Evolutionary conservation across 2,113 vertebrate species (phyloP).

Genomic region (Thermophis baileyi): DNA sequence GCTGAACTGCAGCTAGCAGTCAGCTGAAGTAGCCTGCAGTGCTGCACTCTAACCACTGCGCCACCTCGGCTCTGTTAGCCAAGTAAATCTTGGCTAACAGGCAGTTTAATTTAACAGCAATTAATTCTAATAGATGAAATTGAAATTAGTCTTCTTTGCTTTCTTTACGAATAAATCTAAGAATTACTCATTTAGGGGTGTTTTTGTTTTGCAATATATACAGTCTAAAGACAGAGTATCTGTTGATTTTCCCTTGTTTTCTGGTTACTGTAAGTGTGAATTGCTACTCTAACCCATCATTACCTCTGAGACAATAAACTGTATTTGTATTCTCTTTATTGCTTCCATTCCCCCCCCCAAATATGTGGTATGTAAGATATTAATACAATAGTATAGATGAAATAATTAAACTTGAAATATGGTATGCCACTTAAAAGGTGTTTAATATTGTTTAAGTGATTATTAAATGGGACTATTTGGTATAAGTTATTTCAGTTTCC

Average conservation of each 20-base stretch:
- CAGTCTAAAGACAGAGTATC: not conserved
- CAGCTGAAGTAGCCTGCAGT: no score
- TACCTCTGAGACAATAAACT: not conserved
- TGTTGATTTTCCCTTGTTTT: not conserved
- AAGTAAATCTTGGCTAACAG: not conserved
- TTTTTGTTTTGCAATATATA: not conserved
- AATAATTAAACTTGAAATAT: conserved; percentile 59
- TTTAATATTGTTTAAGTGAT: conserved; percentile 66
- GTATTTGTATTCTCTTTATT: not conserved
- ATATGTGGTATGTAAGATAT: conserved; percentile 42
- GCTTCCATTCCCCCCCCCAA: conserved; percentile 35
- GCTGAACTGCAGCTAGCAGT: no score
- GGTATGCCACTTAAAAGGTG: conserved; percentile 61
- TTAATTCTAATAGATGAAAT: not conserved
- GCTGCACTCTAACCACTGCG: no score
- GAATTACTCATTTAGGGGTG: not conserved
- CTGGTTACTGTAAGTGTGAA: not conserved
- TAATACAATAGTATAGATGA: conserved; percentile 40
- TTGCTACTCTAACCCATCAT: not conserved
- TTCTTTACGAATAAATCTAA: not conserved
- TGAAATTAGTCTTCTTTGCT: not conserved
- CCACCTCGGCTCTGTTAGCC: no score
- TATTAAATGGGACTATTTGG: conserved; percentile 63
- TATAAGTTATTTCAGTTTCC: conserved; percentile 48
- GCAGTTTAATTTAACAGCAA: not conserved